phyloP scores from a whole-genome alignment of 2,113 vertebrate species.

The Pseudorectes ferrugineus region DNA sequence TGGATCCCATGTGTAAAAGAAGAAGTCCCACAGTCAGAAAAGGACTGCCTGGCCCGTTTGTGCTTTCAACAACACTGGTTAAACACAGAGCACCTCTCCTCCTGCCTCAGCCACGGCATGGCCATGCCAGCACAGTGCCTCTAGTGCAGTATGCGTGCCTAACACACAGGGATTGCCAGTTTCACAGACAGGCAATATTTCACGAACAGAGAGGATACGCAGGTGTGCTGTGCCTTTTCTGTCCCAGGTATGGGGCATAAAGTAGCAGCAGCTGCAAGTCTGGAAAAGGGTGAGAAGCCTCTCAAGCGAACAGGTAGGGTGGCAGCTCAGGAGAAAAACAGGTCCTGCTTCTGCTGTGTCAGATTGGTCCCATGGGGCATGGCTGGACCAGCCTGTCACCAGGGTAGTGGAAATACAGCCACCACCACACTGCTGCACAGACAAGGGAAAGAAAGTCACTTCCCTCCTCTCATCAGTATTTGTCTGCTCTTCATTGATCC shows the following conservation, averaged over 20 bases:
- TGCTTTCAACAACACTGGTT: rapidly evolving
- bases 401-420: neutral
- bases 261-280: neutral
- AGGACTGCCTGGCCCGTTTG: neutral
- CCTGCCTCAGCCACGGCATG: neutral
- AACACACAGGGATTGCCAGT: neutral
- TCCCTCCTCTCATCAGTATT: neutral
- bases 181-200: neutral
- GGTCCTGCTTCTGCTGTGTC: neutral
- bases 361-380: rapidly evolving
- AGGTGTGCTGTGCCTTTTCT: rapidly evolving
- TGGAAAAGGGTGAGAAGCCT: neutral
- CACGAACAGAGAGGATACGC: neutral
- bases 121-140: neutral
- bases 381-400: neutral
- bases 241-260: neutral
- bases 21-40: neutral
- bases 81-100: neutral
- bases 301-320: neutral
- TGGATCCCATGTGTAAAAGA: neutral
- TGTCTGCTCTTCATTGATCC: neutral
- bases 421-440: rapidly evolving
- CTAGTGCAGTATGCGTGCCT: rapidly evolving
- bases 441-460: neutral
- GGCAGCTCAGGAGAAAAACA: neutral